Percentiles rank a stretch among this genome's conserved stretches.
These are phyloP conservation scores for Apamea monoglypha DNA, from an alignment of 2,888 invertebrate species.

Conservation along the genomic window DNA sequence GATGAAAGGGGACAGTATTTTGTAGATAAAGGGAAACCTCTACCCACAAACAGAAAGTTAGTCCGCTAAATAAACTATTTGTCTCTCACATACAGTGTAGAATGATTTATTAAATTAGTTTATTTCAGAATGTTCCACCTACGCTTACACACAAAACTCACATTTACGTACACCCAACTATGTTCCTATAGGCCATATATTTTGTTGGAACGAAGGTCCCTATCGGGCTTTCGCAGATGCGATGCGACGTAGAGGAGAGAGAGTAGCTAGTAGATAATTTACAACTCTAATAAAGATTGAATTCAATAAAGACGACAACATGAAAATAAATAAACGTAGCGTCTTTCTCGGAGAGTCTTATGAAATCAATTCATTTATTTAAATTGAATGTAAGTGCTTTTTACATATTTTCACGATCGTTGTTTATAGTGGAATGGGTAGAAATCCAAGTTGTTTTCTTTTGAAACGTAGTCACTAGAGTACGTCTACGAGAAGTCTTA, in stretches of 20 bases:
- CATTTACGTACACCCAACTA: no score
- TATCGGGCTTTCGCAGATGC: no score
- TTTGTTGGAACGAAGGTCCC: background rate
- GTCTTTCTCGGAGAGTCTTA: background rate
- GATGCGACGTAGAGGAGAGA: no score
- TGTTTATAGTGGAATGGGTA: background rate
- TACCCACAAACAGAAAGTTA: background rate
- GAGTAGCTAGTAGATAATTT: background rate
- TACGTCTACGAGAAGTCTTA: no score
- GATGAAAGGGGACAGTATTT: no score
- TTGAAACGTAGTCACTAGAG: no score
- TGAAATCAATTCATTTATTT: constrained; percentile 3
- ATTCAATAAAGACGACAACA: background rate
- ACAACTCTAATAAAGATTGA: background rate
- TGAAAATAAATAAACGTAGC: background rate
- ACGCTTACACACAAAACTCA: background rate
- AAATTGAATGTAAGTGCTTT: background rate
- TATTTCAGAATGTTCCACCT: background rate
- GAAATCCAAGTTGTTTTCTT: background rate
- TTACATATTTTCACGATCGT: background rate
- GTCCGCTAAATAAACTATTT: background rate
- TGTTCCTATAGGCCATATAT: background rate
- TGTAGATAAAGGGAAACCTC: no score
- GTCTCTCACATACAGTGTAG: no score
- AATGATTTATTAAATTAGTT: background rate